Evolutionary conservation across 2,797 vertebrate genomes (phyloP).

Genomic region (Phrynocephalus guinanensis): DNA sequence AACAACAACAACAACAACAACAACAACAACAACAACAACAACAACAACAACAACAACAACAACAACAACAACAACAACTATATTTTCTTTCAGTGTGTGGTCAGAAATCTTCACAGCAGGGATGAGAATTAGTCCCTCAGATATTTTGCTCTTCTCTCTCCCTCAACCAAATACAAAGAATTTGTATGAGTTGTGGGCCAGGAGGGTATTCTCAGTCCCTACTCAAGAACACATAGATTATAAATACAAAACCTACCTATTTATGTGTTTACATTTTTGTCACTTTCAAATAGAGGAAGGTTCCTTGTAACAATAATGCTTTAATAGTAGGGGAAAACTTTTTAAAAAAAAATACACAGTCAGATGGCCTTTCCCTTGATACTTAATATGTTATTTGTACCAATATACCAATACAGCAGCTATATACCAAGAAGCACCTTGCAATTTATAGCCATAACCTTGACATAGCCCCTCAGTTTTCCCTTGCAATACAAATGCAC

Average conservation of each 20-base stretch:
- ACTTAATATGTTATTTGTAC: background rate
- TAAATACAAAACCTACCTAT: background rate
- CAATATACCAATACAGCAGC: background rate
- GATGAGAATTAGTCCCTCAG: background rate
- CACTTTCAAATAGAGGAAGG: background rate
- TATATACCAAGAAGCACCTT: background rate
- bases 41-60: too few species aligned
- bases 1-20: too few species aligned
- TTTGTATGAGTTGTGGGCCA: background rate
- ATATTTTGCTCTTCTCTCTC: background rate
- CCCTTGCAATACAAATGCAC: background rate
- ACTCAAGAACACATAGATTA: background rate
- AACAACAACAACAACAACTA: too few species aligned
- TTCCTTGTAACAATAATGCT: background rate
- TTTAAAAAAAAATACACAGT: background rate
- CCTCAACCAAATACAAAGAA: background rate
- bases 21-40: too few species aligned
- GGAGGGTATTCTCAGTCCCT: background rate
- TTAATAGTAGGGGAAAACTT: background rate
- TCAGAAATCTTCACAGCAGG: background rate
- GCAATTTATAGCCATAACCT: background rate
- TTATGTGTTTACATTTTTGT: background rate
- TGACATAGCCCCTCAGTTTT: background rate
- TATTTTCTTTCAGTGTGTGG: background rate
- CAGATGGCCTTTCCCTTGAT: background rate